Conservation (phyloP, 1,140 invertebrate genomes). For the Meloidogyne hapla region DNA sequence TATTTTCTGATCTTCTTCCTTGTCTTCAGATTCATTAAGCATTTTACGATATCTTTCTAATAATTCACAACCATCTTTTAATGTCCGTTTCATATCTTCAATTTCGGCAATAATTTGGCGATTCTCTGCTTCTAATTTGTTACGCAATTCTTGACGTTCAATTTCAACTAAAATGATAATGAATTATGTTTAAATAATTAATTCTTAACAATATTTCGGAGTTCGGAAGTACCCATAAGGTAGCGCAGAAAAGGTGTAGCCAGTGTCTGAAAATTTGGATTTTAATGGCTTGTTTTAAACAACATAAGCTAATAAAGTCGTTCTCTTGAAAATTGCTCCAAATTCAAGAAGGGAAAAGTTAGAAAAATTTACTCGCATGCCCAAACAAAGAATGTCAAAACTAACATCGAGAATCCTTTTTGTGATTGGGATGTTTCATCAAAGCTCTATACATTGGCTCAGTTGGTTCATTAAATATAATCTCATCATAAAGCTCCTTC, state of each 20-base stretch:
- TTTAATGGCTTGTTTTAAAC: neutral
- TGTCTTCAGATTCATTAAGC: slow-evolving; percentile 34
- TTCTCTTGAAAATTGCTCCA: neutral
- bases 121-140: slow-evolving; percentile 30
- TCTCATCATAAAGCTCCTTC: slow-evolving; percentile 85
- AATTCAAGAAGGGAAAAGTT: too few relatives aligned
- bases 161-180: slow-evolving; percentile 28
- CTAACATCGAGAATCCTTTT: slow-evolving; percentile 31
- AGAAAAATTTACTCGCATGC: too few relatives aligned
- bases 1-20: neutral
- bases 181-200: neutral
- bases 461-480: slow-evolving; percentile 89
- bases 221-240: too few relatives aligned
- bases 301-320: too few relatives aligned
- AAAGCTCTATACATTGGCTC: slow-evolving; percentile 85
- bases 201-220: neutral
- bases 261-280: neutral
- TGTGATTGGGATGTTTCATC: slow-evolving; percentile 63
- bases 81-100: slow-evolving; percentile 50
- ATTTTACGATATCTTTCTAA: slow-evolving; percentile 17
- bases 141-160: slow-evolving; percentile 30
- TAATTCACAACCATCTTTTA: slow-evolving; percentile 44
- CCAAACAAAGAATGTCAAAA: too few relatives aligned
- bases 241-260: too few relatives aligned
- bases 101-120: slow-evolving; percentile 53